Base-by-base conservation (phyloP, 1,140 invertebrate species). In the Chrysoperla carnea region DNA sequence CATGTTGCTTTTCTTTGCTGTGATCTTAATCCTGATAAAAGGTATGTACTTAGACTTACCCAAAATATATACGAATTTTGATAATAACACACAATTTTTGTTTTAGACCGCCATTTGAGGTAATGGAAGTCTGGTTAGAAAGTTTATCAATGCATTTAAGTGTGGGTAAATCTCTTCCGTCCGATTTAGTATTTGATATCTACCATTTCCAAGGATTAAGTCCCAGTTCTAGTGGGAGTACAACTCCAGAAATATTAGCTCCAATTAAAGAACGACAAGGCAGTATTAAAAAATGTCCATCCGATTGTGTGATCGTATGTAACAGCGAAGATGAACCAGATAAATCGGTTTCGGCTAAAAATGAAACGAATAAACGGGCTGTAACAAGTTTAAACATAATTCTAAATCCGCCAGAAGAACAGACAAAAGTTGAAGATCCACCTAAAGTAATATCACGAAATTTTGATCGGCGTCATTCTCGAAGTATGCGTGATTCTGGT, bases 1-100 rank as follows among this genome's bases (percentile, higher is more conserved):
- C 77, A 76, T 52, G 73, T 93, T 40, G 88, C 88, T 17, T 89
- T 91, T 55, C 66, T 87, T 9, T 90, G 88, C 56, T 89, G 84
- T 53, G 81, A 90, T 58, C 64, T 91, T 3, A 85, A 88, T 63
- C 86, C 89, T 1, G 88, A 92, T 58, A 76, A 75, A 57, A 73
- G 79, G 76, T 79, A 54, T 47, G 37, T 42, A 33, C 23, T 27
- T 23, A 1, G n/a, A 9, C n/a, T n/a, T n/a, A n/a, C n/a, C n/a
- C n/a, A n/a, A n/a, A n/a, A n/a, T n/a, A 13, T 44, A 6, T 11
- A 12, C 6, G 2, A 11, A 33, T 33, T 12, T 9, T 35, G 31
- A 37, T 45, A 37, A 39, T 45, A 15, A 39, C 23, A 40, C 14
- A 43, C 44, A 17, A 46, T 43, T 23, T 23, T 39, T 36, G 47